A percentile compares a stretch with the other conserved stretches of the same genome.
These are phyloP conservation scores for Thalpophila matura DNA, from an alignment of 2,888 invertebrate genomes.

Conservation along the genomic window DNA sequence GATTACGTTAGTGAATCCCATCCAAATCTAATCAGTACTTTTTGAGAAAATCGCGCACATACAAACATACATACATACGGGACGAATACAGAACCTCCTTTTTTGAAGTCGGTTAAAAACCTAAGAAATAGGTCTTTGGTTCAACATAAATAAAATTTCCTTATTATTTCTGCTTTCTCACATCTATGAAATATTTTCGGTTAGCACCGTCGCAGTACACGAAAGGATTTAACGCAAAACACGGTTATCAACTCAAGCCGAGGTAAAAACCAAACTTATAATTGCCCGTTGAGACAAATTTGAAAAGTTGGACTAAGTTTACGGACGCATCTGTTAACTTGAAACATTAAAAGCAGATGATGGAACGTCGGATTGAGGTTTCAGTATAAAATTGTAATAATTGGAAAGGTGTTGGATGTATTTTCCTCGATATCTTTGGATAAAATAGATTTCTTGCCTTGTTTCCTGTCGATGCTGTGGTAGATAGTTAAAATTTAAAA, in stretches of 20 bases:
- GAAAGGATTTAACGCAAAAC: slow-evolving; percentile 28
- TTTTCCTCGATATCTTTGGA: slow-evolving; percentile 6
- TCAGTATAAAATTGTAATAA: slow-evolving; percentile 32
- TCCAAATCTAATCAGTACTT: too few relatives aligned
- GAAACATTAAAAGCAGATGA: slow-evolving; percentile 70
- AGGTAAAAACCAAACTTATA: slow-evolving; percentile 72
- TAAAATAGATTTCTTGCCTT: neutral
- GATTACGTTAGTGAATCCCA: too few relatives aligned
- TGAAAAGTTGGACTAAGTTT: slow-evolving; percentile 73
- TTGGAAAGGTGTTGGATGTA: slow-evolving; percentile 15
- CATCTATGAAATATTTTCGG: slow-evolving; percentile 10
- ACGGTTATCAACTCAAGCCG: slow-evolving; percentile 52
- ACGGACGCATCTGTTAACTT: slow-evolving; percentile 71
- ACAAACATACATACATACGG: too few relatives aligned
- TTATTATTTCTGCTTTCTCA: too few relatives aligned
- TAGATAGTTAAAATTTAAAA: too few relatives aligned
- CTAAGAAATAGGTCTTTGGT: too few relatives aligned
- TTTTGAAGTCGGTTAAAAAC: too few relatives aligned
- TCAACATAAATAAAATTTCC: too few relatives aligned
- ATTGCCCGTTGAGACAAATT: slow-evolving; percentile 79
- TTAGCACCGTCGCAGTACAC: neutral
- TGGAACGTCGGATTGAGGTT: slow-evolving; percentile 57
- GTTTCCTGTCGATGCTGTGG: neutral
- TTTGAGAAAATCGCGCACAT: too few relatives aligned
- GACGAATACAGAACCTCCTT: too few relatives aligned